These are phyloP conservation scores for Heliopora coerulea DNA, from an alignment of 92 coral and sea anemone genomes.

Conservation along the genomic window DNA sequence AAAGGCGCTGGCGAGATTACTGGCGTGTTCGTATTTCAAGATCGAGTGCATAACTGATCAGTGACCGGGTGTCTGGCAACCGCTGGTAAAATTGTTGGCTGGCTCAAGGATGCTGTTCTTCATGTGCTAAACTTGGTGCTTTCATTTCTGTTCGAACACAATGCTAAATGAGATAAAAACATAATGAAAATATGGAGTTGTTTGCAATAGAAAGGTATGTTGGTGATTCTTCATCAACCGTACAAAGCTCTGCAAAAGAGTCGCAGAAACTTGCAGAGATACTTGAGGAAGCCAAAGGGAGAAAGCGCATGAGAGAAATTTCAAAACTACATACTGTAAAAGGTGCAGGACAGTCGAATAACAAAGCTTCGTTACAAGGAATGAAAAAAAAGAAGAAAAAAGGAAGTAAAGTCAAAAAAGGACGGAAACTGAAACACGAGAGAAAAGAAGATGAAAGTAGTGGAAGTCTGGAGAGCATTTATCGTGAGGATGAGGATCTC, in stretches of 20 bases:
- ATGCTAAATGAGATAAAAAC: no score
- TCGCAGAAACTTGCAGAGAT: constrained; percentile 19
- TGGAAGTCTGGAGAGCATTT: not conserved
- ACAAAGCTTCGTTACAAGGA: constrained; percentile 4
- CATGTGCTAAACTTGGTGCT: no score
- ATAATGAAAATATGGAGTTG: constrained; percentile 83
- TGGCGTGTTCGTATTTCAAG: no score
- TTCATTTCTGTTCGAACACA: no score
- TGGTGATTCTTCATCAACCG: constrained; percentile 53
- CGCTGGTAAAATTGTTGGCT: no score
- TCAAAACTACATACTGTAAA: not conserved
- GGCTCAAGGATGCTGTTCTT: no score
- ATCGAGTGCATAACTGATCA: no score
- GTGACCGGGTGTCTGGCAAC: no score
- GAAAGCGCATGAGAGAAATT: constrained; percentile 22
- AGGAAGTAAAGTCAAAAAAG: constrained; percentile 13
- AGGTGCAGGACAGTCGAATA: not conserved
- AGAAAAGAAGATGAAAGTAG: constrained; percentile 21
- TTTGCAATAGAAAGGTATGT: constrained; percentile 73
- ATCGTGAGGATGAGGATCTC: not conserved
- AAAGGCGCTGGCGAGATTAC: no score
- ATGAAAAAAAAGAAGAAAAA: constrained; percentile 17
- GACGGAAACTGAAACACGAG: not conserved
- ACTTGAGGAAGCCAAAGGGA: constrained; percentile 17
- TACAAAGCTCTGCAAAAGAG: constrained; percentile 4